These are phyloP conservation scores for Brachyptera risi DNA, from an alignment of 2,888 invertebrate genomes.

Conservation along the genomic window DNA sequence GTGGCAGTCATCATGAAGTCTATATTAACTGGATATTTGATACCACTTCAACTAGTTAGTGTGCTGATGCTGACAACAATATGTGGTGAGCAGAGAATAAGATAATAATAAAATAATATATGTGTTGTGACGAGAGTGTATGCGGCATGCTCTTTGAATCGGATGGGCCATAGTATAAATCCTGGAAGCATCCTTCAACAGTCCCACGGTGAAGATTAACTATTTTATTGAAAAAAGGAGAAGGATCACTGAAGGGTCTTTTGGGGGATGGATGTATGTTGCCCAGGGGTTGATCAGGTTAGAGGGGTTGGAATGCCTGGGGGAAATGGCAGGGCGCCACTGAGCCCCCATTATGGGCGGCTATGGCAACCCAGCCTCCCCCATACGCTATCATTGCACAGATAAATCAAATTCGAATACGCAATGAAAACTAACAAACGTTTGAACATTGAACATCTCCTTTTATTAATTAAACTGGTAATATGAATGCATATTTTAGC, in stretches of 20 bases:
- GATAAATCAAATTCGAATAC: slow-evolving; percentile 17
- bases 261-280: slow-evolving; percentile 22
- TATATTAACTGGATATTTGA: slow-evolving; percentile 13
- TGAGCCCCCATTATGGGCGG: slow-evolving; percentile 15
- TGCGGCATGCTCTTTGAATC: background rate
- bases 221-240: slow-evolving; percentile 22
- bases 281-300: slow-evolving; percentile 22
- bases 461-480: slow-evolving; percentile 9
- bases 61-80: slow-evolving; percentile 1
- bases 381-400: slow-evolving; percentile 5
- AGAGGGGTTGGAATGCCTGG: slow-evolving; percentile 22
- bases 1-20: background rate
- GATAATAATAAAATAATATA: too few species aligned
- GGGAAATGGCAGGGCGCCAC: slow-evolving; percentile 22
- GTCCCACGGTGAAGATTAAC: slow-evolving; percentile 19
- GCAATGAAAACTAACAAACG: background rate
- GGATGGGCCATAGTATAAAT: background rate
- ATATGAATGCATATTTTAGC: slow-evolving; percentile 4
- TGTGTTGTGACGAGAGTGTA: too few species aligned
- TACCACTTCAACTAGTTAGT: slow-evolving; percentile 6
- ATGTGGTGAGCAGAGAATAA: background rate
- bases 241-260: slow-evolving; percentile 21
- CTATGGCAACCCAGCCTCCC: slow-evolving; percentile 15
- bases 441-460: background rate
- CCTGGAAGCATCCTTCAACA: slow-evolving; percentile 9